Conservation (phyloP, 2,888 invertebrate species). For the Apoderus coryli region DNA sequence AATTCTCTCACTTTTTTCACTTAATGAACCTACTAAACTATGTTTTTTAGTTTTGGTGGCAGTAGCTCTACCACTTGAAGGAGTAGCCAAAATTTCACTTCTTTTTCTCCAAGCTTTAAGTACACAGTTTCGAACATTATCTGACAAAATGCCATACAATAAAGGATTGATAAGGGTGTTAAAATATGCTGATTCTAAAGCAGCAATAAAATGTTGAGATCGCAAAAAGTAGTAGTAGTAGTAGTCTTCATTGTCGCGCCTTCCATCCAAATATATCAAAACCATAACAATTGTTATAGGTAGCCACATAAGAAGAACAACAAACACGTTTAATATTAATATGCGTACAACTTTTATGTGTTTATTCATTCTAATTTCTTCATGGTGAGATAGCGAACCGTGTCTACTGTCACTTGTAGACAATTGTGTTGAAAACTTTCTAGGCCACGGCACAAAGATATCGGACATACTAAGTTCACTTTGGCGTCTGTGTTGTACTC, state of each 20-base stretch:
- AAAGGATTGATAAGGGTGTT: constrained; percentile 42
- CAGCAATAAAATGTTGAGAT: constrained; percentile 38
- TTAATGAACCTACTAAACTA: constrained; percentile 24
- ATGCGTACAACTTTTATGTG: constrained; percentile 39
- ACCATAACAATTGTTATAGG: constrained; percentile 39
- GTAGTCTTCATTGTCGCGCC: constrained; percentile 34
- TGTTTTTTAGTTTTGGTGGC: constrained; percentile 19
- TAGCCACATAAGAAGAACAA: constrained; percentile 43
- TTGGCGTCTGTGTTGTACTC: constrained; percentile 30
- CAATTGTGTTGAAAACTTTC: constrained; percentile 32
- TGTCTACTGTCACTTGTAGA: constrained; percentile 25
- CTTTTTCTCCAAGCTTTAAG: constrained; percentile 29
- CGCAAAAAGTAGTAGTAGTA: constrained; percentile 36
- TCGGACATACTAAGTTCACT: constrained; percentile 37
- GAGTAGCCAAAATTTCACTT: constrained; percentile 18
- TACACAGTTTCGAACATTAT: constrained; percentile 37
- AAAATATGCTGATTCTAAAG: constrained; percentile 36
- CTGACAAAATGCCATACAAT: constrained; percentile 39
- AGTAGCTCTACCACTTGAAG: constrained; percentile 24
- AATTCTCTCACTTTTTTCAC: constrained; percentile 20
- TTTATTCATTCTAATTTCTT: constrained; percentile 37
- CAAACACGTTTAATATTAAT: constrained; percentile 37
- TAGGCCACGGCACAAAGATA: constrained; percentile 34
- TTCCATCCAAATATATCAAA: constrained; percentile 39
- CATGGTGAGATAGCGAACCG: constrained; percentile 35